Conservation (phyloP, 2,888 invertebrate species). For the Cataglyphis cursor region DNA sequence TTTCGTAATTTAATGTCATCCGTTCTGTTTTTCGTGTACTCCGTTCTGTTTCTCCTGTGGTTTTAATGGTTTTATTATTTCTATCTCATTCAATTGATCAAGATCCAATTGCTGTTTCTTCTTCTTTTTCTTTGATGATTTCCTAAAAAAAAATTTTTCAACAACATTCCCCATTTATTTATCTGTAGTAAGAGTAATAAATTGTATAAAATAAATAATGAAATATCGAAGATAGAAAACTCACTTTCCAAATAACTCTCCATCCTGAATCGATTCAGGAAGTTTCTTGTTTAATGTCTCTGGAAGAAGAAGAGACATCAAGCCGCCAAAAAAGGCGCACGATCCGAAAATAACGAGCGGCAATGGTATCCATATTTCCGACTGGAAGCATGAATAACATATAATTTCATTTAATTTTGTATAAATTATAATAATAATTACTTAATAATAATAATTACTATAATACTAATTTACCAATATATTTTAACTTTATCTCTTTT, state of each 20-base stretch:
- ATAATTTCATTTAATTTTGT: neutral
- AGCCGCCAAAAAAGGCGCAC: conserved; percentile 88
- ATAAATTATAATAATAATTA: neutral
- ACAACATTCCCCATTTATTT: neutral
- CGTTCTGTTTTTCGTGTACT: conserved; percentile 82
- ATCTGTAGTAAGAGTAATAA: neutral
- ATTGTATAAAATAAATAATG: neutral
- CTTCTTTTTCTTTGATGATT: conserved; percentile 70
- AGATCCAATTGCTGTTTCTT: conserved; percentile 78
- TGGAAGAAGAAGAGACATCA: conserved; percentile 89
- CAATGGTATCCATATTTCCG: conserved; percentile 88
- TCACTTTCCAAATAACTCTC: conserved; percentile 89
- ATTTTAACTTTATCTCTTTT: neutral
- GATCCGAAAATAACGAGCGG: conserved; percentile 89
- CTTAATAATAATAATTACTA: neutral
- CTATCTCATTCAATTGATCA: conserved; percentile 79
- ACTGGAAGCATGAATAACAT: conserved; percentile 82
- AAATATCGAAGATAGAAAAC: conserved; percentile 68
- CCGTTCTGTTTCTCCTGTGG: conserved; percentile 83
- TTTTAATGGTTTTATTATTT: conserved; percentile 81
- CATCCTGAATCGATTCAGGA: conserved; percentile 90
- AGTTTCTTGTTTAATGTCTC: conserved; percentile 90
- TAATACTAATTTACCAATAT: neutral
- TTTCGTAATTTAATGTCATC: conserved; percentile 76
- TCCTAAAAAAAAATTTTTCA: conserved; percentile 62